A percentile compares a stretch with the other conserved stretches of the same genome.
Conservation (phyloP, 1,140 invertebrate species). For the Chrysomallon squamiferum region DNA sequence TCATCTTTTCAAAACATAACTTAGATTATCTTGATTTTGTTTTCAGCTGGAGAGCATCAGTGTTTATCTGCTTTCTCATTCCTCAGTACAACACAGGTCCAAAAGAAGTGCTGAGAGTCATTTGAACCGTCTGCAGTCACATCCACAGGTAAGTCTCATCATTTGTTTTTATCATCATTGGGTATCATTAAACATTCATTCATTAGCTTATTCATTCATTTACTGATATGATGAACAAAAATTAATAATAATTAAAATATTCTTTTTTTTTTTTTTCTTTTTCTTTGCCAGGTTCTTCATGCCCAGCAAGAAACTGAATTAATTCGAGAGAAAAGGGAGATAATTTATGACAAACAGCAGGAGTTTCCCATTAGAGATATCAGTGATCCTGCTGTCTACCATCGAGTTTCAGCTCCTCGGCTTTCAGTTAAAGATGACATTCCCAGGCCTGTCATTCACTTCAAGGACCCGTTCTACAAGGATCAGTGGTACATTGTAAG, state of each 20-base stretch:
- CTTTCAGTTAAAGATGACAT: conserved; percentile 16
- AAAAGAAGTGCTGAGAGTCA: conserved; percentile 39
- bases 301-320: conserved; percentile 49
- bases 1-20: too few species aligned
- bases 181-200: too few species aligned
- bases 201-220: too few species aligned
- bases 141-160: conserved; percentile 31
- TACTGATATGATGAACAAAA: too few species aligned
- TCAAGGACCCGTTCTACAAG: conserved; percentile 59
- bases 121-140: conserved; percentile 17
- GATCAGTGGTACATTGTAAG: conserved; percentile 66
- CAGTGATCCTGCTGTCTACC: conserved; percentile 38
- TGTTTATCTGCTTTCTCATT: conserved; percentile 28
- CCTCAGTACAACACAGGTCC: conserved; percentile 26
- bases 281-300: conserved; percentile 42
- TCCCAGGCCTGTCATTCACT: conserved; percentile 24
- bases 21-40: not conserved
- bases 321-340: conserved; percentile 42
- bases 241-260: too few species aligned
- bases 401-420: conserved; percentile 19
- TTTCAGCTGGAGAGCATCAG: conserved; percentile 24
- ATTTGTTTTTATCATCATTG: too few species aligned
- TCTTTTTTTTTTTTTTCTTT: too few species aligned
- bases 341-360: conserved; percentile 53
- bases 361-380: conserved; percentile 41